Evolutionary conservation across 30 jellyfish, hydroid and myxozoan genomes (phyloP), one percentile per base, ranked within the genome.

Genomic region (Nemopilema nomurai): DNA sequence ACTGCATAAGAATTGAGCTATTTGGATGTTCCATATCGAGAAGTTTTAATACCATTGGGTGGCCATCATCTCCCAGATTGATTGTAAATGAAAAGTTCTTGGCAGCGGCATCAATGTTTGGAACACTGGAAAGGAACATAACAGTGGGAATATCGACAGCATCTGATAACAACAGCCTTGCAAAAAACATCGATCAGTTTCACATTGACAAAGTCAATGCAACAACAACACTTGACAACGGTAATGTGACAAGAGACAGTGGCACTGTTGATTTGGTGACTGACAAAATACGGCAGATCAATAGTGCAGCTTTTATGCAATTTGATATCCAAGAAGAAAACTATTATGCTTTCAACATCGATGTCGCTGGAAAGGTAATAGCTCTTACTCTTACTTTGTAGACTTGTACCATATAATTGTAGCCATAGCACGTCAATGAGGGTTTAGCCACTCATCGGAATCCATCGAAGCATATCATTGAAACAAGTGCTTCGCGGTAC

Each of bases 1-100:
- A 52, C 28, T 84, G 93, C 20, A n/a, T 84, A 21, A 62, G 93
- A 27, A 28, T 84, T 18, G 93, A 84, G 71, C 83, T 84, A 24
- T 84, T n/a, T 21, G 93, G 93, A 1, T 84, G 93, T 53, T 30
- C 86, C 17, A 74, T 81, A 0, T 19, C 32, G 26, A 75, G 76
- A 32, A 53, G 67, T 16, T 28, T 62, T 26, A 28, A 29, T 25
- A 62, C 19, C 1, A 0, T 41, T 41, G 57, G 13, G 9, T 41
- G 57, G 57, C 13, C 57, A 41, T 13, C 57, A 41, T 41, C 57
- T 6, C 13, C 57, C 6, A 41, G 57, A 3, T 41, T 41, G 6
- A 3, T 13, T 41, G 13, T 13, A 41, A 41, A 29, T 31, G 64
- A 71, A 4, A 71, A 26, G 21, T 31, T 71, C 28, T 24, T 26